A percentile compares a stretch with the other conserved stretches of the same genome.
Conservation (phyloP, 2,797 vertebrate species). For the Apogon hyalosoma region DNA sequence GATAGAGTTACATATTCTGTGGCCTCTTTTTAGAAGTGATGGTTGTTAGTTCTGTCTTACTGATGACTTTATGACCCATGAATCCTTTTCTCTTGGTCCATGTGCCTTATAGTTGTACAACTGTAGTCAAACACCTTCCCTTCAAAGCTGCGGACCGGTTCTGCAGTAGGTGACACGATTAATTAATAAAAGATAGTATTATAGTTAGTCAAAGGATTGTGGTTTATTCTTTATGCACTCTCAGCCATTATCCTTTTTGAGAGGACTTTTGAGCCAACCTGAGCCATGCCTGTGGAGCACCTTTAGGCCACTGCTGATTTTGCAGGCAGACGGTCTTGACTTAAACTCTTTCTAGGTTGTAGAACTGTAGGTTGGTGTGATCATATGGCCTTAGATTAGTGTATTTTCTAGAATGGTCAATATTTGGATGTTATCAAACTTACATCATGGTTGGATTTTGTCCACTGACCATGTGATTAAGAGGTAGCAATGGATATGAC, state of each 20-base stretch:
- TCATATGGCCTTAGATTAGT: slow-evolving; percentile 42
- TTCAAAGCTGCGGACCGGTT: slow-evolving; percentile 66
- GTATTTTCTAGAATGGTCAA: slow-evolving; percentile 24
- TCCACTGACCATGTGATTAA: slow-evolving; percentile 32
- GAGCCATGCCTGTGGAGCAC: slow-evolving; percentile 27
- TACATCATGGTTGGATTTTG: slow-evolving; percentile 10
- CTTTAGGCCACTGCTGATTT: slow-evolving; percentile 38
- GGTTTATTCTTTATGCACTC: slow-evolving; percentile 37
- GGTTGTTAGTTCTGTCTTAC: slow-evolving; percentile 41
- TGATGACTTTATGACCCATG: slow-evolving; percentile 40
- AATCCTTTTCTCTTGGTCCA: slow-evolving; percentile 49
- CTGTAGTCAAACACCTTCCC: slow-evolving; percentile 31
- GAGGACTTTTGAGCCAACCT: slow-evolving; percentile 32
- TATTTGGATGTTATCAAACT: slow-evolving; percentile 26
- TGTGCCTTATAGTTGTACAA: slow-evolving; percentile 74
- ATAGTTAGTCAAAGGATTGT: slow-evolving; percentile 27
- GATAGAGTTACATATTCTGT: slow-evolving; percentile 11
- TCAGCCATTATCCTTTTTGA: slow-evolving; percentile 19
- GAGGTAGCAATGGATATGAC: slow-evolving; percentile 27
- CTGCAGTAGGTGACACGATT: slow-evolving; percentile 46
- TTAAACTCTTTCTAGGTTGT: slow-evolving; percentile 16
- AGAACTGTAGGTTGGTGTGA: slow-evolving; percentile 27
- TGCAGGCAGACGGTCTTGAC: slow-evolving; percentile 43
- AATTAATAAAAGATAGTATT: slow-evolving; percentile 5
- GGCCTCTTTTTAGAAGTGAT: slow-evolving; percentile 28